A percentile compares a stretch with the other conserved stretches of the same genome.
phyloP scores from a whole-genome alignment of 2,113 vertebrate genomes.

The Chinchilla lanigera region DNA sequence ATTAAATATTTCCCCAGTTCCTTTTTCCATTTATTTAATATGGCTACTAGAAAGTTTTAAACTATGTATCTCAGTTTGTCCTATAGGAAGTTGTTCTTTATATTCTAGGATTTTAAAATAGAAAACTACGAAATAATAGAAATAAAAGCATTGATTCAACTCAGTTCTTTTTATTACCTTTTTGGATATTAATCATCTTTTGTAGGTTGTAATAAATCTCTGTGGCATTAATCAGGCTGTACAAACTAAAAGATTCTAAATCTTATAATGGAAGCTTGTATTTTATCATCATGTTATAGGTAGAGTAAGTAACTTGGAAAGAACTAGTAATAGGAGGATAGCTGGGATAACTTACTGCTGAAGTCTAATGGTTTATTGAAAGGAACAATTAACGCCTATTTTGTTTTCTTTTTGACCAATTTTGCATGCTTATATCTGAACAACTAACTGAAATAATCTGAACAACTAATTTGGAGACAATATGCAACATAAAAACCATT shows the following conservation, averaged over 20 bases:
- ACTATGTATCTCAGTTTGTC: not conserved
- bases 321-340: not conserved
- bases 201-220: not conserved
- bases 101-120: not conserved
- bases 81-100: not conserved
- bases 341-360: no score
- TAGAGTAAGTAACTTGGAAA: constrained; percentile 23
- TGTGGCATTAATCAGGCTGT: not conserved
- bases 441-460: no score
- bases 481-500: no score
- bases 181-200: not conserved
- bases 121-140: not conserved
- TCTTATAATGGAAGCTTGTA: not conserved
- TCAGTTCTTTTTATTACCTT: not conserved
- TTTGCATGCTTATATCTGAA: no score
- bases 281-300: not conserved
- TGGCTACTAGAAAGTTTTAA: not conserved
- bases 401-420: no score
- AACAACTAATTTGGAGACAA: no score
- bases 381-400: no score
- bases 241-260: not conserved
- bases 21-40: not conserved
- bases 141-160: not conserved
- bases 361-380: no score
- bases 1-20: not conserved